Percentiles rank a stretch among this genome's conserved stretches.
Evolutionary conservation across 2,888 invertebrate genomes (phyloP).

Genomic region (Lycocerus yunnanus): DNA sequence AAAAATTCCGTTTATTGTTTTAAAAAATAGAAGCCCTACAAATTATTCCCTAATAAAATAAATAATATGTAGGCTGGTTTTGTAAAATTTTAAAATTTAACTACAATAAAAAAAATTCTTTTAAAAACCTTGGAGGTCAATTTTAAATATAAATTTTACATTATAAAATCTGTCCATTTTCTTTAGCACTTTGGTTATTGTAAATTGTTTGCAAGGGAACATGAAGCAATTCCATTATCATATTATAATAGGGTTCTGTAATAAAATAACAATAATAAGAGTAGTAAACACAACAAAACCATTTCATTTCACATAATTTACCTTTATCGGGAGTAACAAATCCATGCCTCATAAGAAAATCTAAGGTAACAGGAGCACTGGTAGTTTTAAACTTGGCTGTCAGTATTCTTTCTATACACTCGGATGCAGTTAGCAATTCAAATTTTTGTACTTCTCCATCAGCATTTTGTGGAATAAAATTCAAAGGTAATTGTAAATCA

Average conservation of each 20-base stretch:
- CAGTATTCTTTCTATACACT: constrained; percentile 80
- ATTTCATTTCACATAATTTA: constrained; percentile 55
- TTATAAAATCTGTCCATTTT: constrained; percentile 42
- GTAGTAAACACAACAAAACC: neutral
- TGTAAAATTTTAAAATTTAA: constrained; percentile 22
- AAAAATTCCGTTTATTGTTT: constrained; percentile 12
- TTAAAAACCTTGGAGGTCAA: constrained; percentile 5
- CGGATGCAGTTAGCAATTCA: constrained; percentile 80
- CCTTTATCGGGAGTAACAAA: constrained; percentile 88
- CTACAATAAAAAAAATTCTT: constrained; percentile 10
- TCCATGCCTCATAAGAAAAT: constrained; percentile 91
- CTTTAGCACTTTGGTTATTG: constrained; percentile 53
- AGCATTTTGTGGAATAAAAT: constrained; percentile 89
- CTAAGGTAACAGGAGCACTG: constrained; percentile 87
- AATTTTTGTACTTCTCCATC: constrained; percentile 95
- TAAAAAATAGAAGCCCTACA: constrained; percentile 29
- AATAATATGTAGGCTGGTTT: constrained; percentile 15
- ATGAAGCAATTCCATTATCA: constrained; percentile 84
- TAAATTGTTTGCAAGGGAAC: constrained; percentile 86
- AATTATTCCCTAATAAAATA: constrained; percentile 14
- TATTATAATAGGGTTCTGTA: constrained; percentile 82
- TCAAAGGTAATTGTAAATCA: constrained; percentile 87
- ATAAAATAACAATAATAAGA: constrained; percentile 42
- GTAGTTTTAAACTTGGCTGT: constrained; percentile 91
- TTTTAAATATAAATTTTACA: constrained; percentile 20